These are phyloP conservation scores for Teleogryllus oceanicus DNA, from an alignment of 2,888 invertebrate genomes.

Conservation along the genomic window DNA sequence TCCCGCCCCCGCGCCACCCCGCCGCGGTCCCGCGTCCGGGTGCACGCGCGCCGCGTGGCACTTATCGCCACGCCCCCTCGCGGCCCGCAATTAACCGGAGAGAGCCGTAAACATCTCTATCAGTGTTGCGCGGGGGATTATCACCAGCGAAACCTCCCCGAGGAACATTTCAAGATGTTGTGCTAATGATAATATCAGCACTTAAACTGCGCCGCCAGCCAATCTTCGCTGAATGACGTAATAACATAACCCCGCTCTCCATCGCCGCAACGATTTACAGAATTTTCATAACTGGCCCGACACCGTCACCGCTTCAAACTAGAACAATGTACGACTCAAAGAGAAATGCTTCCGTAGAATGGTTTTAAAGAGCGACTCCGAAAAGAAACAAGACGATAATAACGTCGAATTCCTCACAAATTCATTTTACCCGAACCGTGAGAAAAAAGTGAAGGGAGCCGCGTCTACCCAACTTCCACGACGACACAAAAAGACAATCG, in stretches of 20 bases:
- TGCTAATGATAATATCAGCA: conserved; percentile 9
- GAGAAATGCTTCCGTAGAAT: too few species aligned
- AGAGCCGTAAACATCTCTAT: background rate
- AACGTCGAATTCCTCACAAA: too few species aligned
- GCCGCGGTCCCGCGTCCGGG: background rate
- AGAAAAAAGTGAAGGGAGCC: too few species aligned
- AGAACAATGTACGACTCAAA: too few species aligned
- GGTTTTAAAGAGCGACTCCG: too few species aligned
- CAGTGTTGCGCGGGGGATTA: background rate
- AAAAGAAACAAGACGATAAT: too few species aligned
- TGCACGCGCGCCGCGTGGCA: background rate
- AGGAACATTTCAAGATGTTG: background rate
- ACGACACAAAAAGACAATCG: too few species aligned
- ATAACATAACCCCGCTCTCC: background rate
- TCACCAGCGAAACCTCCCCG: background rate
- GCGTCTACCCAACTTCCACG: too few species aligned
- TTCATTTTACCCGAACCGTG: too few species aligned
- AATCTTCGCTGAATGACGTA: background rate
- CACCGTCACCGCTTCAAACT: too few species aligned
- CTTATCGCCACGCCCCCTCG: background rate
- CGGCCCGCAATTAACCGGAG: background rate
- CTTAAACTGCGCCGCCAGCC: background rate
- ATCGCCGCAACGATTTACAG: too few species aligned
- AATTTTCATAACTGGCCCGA: too few species aligned
- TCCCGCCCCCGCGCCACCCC: background rate